Base-by-base conservation (phyloP, 2,797 vertebrate genomes). In the Masticophis lateralis region DNA sequence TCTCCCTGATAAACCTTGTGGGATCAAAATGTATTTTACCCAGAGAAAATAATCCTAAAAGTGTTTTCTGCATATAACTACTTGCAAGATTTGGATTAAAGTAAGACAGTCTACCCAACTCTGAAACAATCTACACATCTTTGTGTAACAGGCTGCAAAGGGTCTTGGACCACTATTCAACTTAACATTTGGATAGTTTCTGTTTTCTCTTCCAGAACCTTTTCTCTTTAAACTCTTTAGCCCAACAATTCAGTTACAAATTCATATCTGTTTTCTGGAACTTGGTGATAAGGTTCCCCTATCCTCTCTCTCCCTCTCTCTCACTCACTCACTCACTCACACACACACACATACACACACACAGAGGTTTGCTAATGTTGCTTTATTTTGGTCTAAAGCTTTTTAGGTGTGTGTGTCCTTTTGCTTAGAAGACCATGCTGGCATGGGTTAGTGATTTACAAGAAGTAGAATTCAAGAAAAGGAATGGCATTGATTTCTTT, bases 401-500 rank as follows among this genome's bases (percentile, higher is more conserved):
- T 56, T 53, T 20, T 20, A 27, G 57, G 28, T 32, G 2, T 27
- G n/a, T 66, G 16, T 88, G n/a, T 60, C 94, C 95, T 94, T 88
- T 47, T 93, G 91, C 88, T 95, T 95, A 96, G 95, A 93, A 95
- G 93, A 0, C 88, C 0, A 87, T 51, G 47, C 47, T 51, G 47
- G 8, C 18, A 90, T 59, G 92, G 59, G 63, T 94, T 93, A 94
- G 88, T 57, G 1, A 22, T n/a, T 51, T 51, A 8, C 27, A 86
- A 79, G 18, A n/a, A 60, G 14, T 69, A 91, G 94, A 96, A 60
- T 86, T 96, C 95, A 95, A 96, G 96, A 94, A 96, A 96, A 95
- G 93, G 91, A 96, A 96, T 57, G 87, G 22, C 0, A 96, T 97
- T 83, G 96, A 97, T 97, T 97, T 97, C 93, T 94, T 91, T 95